Evolutionary conservation across 2,113 vertebrate genomes (phyloP).

Genomic region (Ramphastos sulfuratus): DNA sequence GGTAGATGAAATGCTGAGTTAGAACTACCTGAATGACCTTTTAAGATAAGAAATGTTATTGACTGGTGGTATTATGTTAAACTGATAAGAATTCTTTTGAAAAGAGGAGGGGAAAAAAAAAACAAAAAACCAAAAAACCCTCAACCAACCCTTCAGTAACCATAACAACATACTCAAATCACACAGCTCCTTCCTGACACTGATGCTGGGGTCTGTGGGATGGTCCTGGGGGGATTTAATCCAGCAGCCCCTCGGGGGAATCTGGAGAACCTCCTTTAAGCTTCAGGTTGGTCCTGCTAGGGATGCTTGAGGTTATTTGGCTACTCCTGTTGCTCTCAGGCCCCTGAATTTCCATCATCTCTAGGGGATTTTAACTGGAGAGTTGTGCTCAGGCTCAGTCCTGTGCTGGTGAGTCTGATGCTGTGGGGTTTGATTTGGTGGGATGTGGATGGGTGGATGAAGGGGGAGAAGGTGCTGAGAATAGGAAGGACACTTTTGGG

Average conservation of each 20-base stretch:
- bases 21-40: constrained; percentile 55
- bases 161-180: not conserved
- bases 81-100: constrained; percentile 54
- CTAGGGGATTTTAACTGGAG: not conserved
- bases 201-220: not conserved
- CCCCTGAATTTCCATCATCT: not conserved
- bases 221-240: not conserved
- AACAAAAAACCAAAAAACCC: too few species aligned
- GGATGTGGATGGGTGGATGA: not conserved
- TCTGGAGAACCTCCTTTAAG: not conserved
- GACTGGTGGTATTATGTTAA: constrained; percentile 38
- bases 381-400: not conserved
- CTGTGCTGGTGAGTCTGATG: not conserved
- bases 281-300: not conserved
- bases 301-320: not conserved
- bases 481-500: not conserved
- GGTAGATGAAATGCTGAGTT: constrained; percentile 20
- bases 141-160: constrained; percentile 9
- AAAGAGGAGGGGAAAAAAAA: not conserved
- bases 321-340: not conserved
- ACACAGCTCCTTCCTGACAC: not conserved
- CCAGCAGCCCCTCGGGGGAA: not conserved
- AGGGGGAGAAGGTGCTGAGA: not conserved
- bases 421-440: not conserved
- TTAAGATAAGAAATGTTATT: constrained; percentile 58